Evolutionary conservation across 2,113 vertebrate species (phyloP).

Genomic region (Podarcis muralis): DNA sequence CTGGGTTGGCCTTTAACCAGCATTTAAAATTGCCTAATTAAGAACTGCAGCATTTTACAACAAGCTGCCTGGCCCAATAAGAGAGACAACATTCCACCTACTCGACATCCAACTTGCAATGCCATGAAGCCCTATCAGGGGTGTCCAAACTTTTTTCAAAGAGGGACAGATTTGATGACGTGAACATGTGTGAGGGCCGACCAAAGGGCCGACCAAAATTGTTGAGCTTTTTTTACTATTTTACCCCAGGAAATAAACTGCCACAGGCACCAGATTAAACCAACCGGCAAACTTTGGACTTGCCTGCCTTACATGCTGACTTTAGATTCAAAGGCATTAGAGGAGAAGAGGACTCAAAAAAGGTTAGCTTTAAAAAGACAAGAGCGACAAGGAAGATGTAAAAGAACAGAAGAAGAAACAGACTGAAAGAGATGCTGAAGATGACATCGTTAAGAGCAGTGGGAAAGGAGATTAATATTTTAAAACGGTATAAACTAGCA

Average conservation of each 20-base stretch:
- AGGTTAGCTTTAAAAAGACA: conserved; percentile 17
- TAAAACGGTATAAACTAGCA: conserved; percentile 18
- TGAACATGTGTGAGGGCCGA: too few relatives aligned
- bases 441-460: conserved; percentile 22
- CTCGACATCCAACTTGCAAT: background rate
- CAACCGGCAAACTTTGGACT: too few relatives aligned
- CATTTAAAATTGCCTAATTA: too few relatives aligned
- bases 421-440: conserved; percentile 32
- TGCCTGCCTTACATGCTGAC: background rate
- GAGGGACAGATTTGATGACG: background rate
- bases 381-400: conserved; percentile 10
- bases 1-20: too few relatives aligned
- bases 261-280: too few relatives aligned
- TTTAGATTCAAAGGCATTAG: background rate
- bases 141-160: background rate
- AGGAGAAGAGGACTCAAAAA: background rate
- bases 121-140: background rate
- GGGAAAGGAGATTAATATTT: conserved; percentile 25
- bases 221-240: too few relatives aligned
- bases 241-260: too few relatives aligned
- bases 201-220: too few relatives aligned
- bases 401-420: conserved; percentile 25
- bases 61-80: background rate
- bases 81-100: background rate
- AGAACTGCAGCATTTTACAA: background rate